Evolutionary conservation across 2,888 invertebrate species (phyloP).

Genomic region (Eudasyphora cyanicolor): DNA sequence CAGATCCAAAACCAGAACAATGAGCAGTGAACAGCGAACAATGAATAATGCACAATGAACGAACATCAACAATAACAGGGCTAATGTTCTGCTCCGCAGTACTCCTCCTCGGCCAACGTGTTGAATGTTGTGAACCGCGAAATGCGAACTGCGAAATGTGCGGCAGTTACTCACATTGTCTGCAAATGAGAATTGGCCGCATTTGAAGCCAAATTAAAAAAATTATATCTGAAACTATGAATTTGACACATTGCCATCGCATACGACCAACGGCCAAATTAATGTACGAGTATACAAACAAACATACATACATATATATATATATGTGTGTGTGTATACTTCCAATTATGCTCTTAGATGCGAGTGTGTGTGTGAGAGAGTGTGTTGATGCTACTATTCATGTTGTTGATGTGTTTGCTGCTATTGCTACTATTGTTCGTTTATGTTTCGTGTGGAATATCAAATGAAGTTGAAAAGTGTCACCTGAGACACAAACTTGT

Average conservation of each 20-base stretch:
- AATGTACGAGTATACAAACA: not conserved
- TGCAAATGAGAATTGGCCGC: not conserved
- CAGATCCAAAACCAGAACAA: not conserved
- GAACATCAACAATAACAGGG: not conserved
- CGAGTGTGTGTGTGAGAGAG: conserved; percentile 19
- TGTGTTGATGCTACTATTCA: not conserved
- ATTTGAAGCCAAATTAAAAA: not conserved
- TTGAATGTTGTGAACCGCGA: conserved; percentile 20
- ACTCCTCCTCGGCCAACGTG: not conserved
- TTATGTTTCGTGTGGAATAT: conserved; percentile 42
- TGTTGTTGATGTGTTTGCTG: not conserved
- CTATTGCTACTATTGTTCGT: conserved; percentile 10
- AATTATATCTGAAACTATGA: conserved; percentile 16
- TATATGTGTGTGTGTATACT: conserved; percentile 4
- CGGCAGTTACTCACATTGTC: conserved; percentile 11
- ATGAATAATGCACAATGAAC: not conserved
- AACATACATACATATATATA: conserved; percentile 15
- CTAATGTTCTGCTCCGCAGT: not conserved
- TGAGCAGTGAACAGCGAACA: not conserved
- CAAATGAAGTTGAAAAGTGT: conserved; percentile 51
- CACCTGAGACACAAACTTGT: conserved; percentile 51
- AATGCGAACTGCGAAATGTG: conserved; percentile 17
- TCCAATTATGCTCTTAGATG: not conserved
- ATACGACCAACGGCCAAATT: not conserved
- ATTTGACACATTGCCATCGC: conserved; percentile 10